Base-by-base conservation (phyloP, 2,113 vertebrate species). In the Symphodus melops region DNA sequence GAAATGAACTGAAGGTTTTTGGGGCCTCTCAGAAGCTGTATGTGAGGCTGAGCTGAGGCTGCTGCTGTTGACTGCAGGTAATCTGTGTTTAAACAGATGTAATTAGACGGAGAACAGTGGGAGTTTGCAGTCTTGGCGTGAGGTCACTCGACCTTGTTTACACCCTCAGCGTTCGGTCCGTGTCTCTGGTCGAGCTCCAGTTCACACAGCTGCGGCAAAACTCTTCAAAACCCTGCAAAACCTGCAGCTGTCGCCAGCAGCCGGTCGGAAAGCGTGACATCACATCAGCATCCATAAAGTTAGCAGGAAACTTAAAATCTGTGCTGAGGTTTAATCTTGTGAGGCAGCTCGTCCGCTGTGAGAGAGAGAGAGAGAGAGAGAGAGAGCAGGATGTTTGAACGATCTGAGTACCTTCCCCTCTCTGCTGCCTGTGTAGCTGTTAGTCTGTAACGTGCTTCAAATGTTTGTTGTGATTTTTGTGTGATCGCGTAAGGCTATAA, bases 401-500 rank as follows among this genome's bases (percentile, higher is more conserved):
- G 60, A 77, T 25, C 5, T 33, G 56, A 25, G 37, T n/a, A 28
- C 23, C 56, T 23, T 1, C 37, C 39, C 59, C 37, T 9, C 36
- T 42, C 44, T 36, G 46, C 70, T 41, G 74, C 68, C 57, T 39
- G 77, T 57, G 53, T 61, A 42, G 62, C 72, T 4, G 19, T 56
- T 52, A 12, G 62, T 78, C 51, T 75, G 65, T 77, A 16, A 56
- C 6, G 16, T 8, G 77, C 70, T 58, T 74, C 21, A 54, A 5
- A 67, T 67, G 44, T 82, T 74, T 17, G 65, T 73, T 68, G 66
- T 82, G 72, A 82, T 66, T 66, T 66, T 12, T 20, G 58, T 82
- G 0, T 17, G 68, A 72, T 55, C 10, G 44, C 71, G 16, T 13
- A 19, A 5, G 78, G 48, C 60, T 66, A 68, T 64, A 79, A 77